Base-by-base conservation (phyloP, 2,888 invertebrate species). In the Lycaena phlaeas region DNA sequence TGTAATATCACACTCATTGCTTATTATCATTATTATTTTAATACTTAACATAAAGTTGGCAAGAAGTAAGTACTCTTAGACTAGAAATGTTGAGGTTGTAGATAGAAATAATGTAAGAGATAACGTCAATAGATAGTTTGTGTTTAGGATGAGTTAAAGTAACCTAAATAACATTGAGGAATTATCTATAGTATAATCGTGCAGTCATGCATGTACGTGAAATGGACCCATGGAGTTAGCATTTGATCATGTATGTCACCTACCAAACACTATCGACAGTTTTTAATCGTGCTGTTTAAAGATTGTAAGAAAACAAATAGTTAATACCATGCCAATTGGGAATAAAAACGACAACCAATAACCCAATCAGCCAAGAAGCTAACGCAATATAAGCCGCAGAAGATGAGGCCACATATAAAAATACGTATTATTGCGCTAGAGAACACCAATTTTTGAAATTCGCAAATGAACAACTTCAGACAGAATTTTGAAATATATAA, bases 291-390 rank as follows among this genome's bases (percentile, higher is more conserved):
- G 67, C 65, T 50, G 57, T 56, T 51, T 49, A 57, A 48, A n/a
- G n/a, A 52, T 50, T 52, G 50, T 53, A 43, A 48, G 41, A 48
- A 49, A 52, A 52, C n/a, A n/a, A n/a, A n/a, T n/a, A n/a, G 38
- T 41, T 40, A 49, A 51, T 50, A 61, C 54, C 71, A 76, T 75
- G 70, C 69, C 60, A 68, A 68, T 69, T 68, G 67, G 67, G 68
- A n/a, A 60, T 54, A 45, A 61, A 60, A 62, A 61, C 54, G 58
- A 59, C 57, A 66, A 56, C 53, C 50, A 61, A 54, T 53, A 50
- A 65, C 67, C 68, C 68, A 69, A 69, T 68, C 68, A 71, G 71
- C 68, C 65, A 72, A 57, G 51, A 68, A 70, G 68, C 68, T 61
- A 57, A 57, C 61, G 59, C 58, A 56, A 57, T 54, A 52, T 46